Evolutionary conservation across 1,140 invertebrate genomes (phyloP).

Genomic region (Frieseomelitta varia): DNA sequence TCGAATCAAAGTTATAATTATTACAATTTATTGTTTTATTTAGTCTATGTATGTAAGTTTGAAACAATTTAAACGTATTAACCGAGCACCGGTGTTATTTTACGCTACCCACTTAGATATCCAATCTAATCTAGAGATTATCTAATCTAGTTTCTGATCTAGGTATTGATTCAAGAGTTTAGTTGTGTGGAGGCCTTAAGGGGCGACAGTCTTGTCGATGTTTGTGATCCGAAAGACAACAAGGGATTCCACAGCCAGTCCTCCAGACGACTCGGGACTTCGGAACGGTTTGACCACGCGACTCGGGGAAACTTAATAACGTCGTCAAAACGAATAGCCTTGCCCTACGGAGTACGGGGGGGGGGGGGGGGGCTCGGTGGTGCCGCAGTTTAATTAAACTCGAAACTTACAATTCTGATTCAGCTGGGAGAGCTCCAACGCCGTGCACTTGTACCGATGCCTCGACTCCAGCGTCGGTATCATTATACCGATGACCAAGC

Average conservation of each 20-base stretch:
- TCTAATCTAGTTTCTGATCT: too few species aligned
- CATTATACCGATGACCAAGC: constrained; percentile 75
- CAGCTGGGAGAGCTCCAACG: constrained; percentile 75
- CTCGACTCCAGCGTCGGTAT: constrained; percentile 78
- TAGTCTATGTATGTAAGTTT: too few species aligned
- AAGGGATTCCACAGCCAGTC: neutral
- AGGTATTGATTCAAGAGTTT: too few species aligned
- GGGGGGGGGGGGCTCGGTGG: neutral
- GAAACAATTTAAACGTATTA: too few species aligned
- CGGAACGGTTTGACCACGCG: neutral
- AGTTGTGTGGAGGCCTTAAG: too few species aligned
- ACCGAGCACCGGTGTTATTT: neutral
- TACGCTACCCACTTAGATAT: constrained; percentile 11
- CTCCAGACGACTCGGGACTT: neutral
- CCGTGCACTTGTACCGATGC: constrained; percentile 79
- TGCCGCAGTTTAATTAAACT: constrained; percentile 52
- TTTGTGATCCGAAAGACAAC: neutral
- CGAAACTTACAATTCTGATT: constrained; percentile 76
- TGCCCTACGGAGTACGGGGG: too few species aligned
- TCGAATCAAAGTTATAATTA: too few species aligned
- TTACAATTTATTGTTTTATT: too few species aligned
- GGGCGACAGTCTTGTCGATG: too few species aligned
- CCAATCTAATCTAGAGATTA: too few species aligned
- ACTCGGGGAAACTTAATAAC: constrained; percentile 4
- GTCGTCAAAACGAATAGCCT: neutral